phyloP scores from a whole-genome alignment of 2,113 vertebrate species.

The Beaufortia kweichowensis region DNA sequence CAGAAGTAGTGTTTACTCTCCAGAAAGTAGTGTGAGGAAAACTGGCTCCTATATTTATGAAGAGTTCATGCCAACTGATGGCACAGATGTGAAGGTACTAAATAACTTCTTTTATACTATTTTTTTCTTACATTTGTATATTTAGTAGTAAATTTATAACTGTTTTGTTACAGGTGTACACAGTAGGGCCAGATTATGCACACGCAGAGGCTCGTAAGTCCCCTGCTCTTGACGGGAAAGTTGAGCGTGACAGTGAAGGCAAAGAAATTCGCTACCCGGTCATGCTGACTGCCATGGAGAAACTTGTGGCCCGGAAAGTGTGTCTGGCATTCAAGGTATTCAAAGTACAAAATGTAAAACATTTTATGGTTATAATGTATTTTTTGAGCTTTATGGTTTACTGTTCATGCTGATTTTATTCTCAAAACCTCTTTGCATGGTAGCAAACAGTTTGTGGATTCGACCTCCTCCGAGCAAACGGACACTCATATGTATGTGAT shows the following conservation, averaged over 20 bases:
- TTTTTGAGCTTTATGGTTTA: neutral
- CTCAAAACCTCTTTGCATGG: neutral
- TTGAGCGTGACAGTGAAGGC: conserved; percentile 96
- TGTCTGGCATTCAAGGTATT: conserved; percentile 98
- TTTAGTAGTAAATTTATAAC: conserved; percentile 8
- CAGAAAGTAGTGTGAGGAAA: conserved; percentile 96
- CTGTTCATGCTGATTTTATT: conserved; percentile 3
- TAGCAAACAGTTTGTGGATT: conserved; percentile 99
- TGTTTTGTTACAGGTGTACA: conserved; percentile 89
- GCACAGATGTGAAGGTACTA: conserved; percentile 95
- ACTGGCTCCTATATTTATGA: conserved; percentile 99
- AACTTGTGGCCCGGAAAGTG: conserved; percentile 95
- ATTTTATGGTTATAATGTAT: neutral
- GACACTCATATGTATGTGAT: conserved; percentile 95
- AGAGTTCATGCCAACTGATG: conserved; percentile 98
- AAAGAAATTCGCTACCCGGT: conserved; percentile 98
- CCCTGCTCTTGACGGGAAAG: conserved; percentile 94
- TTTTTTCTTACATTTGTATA: neutral
- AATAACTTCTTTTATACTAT: neutral
- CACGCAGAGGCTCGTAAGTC: conserved; percentile 97
- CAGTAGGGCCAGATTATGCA: conserved; percentile 95
- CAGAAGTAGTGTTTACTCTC: conserved; percentile 96
- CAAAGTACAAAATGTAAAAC: neutral
- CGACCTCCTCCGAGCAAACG: conserved; percentile 93
- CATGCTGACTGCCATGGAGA: conserved; percentile 98